Evolutionary conservation across 1,140 invertebrate genomes (phyloP), one percentile per base, ranked within the genome.

Genomic region (Drosophila repletoides): DNA sequence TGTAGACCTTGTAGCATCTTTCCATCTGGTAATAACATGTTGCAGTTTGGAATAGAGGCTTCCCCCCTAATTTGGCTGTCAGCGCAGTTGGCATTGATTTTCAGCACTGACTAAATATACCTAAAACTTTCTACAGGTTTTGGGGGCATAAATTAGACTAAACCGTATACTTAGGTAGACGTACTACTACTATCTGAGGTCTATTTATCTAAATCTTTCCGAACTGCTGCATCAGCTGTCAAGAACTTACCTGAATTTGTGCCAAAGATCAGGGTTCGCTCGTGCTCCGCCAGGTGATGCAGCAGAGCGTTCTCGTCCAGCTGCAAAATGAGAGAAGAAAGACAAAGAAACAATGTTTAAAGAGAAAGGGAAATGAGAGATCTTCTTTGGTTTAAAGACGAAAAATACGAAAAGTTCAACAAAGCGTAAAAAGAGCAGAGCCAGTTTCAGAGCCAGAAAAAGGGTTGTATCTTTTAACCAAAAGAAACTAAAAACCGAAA

Each of bases 201-300:
- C n/a, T n/a, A n/a, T n/a, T n/a, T n/a, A n/a, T n/a, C n/a, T n/a
- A n/a, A 63, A 83, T 84, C 79, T 84, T 83, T 79, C 49, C 79
- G 55, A 56, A 53, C 34, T 29, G 64, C 34, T 84, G 71, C 40
- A 51, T 26, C 7, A n/a, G n/a, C n/a, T n/a, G n/a, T n/a, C 41
- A 26, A 83, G 80, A 67, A 51, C 55, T 63, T 59, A 70, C 52
- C 53, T 31, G 55, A 15, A 26, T 73, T 40, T 21, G 81, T 71
- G 65, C 88, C 88, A 70, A 90, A 90, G 68, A 90, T 76, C 65
- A 90, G 52, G 12, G 81, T 68, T n/a, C 72, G 64, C 68, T 90
- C 88, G 36, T 90, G 88, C 4, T 73, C 79, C 55, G 66, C 64
- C 74, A 90, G 75, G 55, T 89, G 76, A 36, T 72, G 48, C 45